These are phyloP conservation scores for Zelleria hepariella DNA, from an alignment of 2,888 invertebrate genomes.

Conservation along the genomic window DNA sequence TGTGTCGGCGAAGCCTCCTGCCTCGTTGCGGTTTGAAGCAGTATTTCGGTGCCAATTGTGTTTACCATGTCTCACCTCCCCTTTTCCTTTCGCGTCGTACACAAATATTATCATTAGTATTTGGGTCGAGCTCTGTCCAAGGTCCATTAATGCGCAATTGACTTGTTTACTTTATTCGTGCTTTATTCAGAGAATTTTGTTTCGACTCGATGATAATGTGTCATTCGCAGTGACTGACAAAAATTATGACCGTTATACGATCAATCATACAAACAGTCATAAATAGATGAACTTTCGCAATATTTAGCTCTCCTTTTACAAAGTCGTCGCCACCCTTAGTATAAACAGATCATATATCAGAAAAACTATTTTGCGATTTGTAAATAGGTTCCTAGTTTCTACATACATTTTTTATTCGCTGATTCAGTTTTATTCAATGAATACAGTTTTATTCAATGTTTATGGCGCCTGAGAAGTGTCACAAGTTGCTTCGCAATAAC, in stretches of 20 bases:
- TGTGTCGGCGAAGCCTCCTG: not conserved
- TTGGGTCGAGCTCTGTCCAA: slow-evolving; percentile 3
- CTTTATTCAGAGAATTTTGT: not conserved
- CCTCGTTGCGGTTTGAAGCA: not conserved
- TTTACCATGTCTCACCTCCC: not conserved
- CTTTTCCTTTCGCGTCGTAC: not conserved
- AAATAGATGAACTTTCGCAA: too few species aligned
- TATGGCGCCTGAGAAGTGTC: too few species aligned
- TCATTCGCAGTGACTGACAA: not conserved
- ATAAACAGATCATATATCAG: too few species aligned
- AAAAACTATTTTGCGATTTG: too few species aligned
- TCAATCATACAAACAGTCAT: not conserved
- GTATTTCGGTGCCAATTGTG: not conserved
- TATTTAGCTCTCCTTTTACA: too few species aligned
- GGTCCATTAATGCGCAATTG: not conserved
- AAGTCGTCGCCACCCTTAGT: too few species aligned
- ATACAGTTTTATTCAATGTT: too few species aligned
- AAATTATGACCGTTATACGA: not conserved
- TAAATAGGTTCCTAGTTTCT: too few species aligned
- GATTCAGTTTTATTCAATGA: too few species aligned
- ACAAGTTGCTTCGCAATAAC: too few species aligned
- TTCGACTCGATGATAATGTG: not conserved
- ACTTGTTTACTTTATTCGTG: not conserved
- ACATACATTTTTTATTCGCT: too few species aligned
- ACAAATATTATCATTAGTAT: slow-evolving; percentile 1